Base-by-base conservation (phyloP, 2,797 vertebrate species). In the Acrocephalus scirpaceus region DNA sequence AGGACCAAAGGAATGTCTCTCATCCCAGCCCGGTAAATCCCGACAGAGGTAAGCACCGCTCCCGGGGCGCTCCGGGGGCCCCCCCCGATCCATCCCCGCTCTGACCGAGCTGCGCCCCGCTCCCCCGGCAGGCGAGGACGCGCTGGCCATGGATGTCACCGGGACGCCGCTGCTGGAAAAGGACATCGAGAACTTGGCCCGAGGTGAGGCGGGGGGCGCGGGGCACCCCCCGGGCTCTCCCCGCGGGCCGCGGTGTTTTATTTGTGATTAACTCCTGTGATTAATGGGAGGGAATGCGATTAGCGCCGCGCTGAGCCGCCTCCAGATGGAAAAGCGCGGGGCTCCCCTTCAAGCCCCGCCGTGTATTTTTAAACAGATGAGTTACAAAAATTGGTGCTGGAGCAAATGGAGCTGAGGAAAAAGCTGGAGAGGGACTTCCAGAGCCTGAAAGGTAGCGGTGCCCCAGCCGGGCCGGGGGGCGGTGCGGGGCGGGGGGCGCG, bases 361-460 rank as follows among this genome's bases (percentile, higher is more conserved):
- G 16, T 51, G 78, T 90, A 15, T 54, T 88, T 87, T 57, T 73
- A 82, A 76, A 92, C 98, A 99, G 99, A 99, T 32, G 99, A 99
- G 93, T 95, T 99, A 91, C 99, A 99, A 96, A 99, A 99, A 97
- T 98, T 99, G 95, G 99, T 99, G 48, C 97, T 99, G 98, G 99
- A 99, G 95, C 99, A 99, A 97, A 98, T 99, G 98, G 99, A 99
- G 95, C 97, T 99, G 75, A 98, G 99, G 94, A 99, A 99, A 98
- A 99, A 99, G 95, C 95, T 99, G 98, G 99, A 99, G 96, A 97
- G 99, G 88, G 99, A 99, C 96, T 99, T 99, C 97, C 99, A 99
- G 97, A 99, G 99, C 97, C 98, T 99, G 88, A 99, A 99, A 99
- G 99, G 99, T 99, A 98, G 22, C 64, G 53, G 7, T 19, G 13